Base-by-base conservation (phyloP, 1,140 invertebrate genomes). In the Ptiloglossa arizonensis region DNA sequence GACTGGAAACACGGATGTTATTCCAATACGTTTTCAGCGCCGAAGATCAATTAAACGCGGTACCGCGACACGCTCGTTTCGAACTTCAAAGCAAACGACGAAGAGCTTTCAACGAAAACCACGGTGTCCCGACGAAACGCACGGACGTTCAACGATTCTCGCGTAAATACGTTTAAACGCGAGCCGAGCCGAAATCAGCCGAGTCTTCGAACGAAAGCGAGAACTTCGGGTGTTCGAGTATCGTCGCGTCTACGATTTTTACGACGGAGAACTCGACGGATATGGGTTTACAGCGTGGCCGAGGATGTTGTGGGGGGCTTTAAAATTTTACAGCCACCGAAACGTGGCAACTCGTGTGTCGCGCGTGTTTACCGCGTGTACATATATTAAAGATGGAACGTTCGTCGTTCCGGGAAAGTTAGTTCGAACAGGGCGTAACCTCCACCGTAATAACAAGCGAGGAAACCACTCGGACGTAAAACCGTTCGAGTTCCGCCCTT, bases 1-100 rank as follows among this genome's bases (percentile, higher is more conserved):
- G 57, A 70, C 67, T 77, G 74, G 74, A 77, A 77, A 70, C 75
- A 11, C 68, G 59, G 68, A 77, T 71, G 75, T 77, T 77, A 77
- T 77, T 70, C 75, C 75, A 38, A 71, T 63, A 62, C 57, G 68
- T 70, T 77, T n/a, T 54, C 19, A 70, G 24, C 57, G 66, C 52
- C 44, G 5, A 54, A 62, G 38, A 27, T 77, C 67, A 68, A 22
- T 59, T 76, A 69, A 69, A 69, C 44, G 27, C 22, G 52, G 1
- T 19, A 8, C 6, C 5, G 22, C n/a, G 11, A 11, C 27, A 22
- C 13, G 22, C 35, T 27, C 50, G 29, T 57, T 24, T 35, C 11
- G 50, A 35, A 35, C 52, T 54, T 41, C 17, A 8, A 54, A 54
- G 46, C 22, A 19, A n/a, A 54, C 8, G 29, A 13, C 13, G 32